Percentiles rank a stretch among this genome's conserved stretches.
Conservation (phyloP, 2,113 vertebrate species). For the Salvelinus fontinalis region DNA sequence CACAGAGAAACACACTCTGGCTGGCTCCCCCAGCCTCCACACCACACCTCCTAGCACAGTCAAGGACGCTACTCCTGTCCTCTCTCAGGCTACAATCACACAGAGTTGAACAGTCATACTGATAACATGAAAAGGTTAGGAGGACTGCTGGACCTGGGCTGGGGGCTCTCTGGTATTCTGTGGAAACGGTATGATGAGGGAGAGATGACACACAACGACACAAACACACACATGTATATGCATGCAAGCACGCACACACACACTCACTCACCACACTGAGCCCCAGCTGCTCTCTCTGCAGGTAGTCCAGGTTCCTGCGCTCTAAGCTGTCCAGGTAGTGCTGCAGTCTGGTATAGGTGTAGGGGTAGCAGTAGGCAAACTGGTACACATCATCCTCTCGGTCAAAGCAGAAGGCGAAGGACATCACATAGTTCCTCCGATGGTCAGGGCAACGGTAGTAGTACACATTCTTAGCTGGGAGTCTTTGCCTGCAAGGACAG, state of each 20-base stretch:
- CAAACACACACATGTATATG: neutral
- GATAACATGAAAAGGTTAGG: too few relatives aligned
- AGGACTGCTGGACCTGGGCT: conserved; percentile 25
- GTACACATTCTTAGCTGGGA: conserved; percentile 95
- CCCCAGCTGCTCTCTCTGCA: conserved; percentile 87
- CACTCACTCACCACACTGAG: conserved; percentile 88
- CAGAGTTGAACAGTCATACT: too few relatives aligned
- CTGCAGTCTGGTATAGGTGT: conserved; percentile 95
- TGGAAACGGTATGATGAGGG: too few relatives aligned
- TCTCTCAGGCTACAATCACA: conserved; percentile 11
- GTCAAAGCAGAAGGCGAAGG: conserved; percentile 98
- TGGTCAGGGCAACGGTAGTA: conserved; percentile 98
- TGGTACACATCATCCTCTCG: conserved; percentile 93
- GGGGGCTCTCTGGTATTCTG: too few relatives aligned
- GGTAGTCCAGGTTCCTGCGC: conserved; percentile 88
- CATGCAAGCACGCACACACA: neutral
- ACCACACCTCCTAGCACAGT: neutral
- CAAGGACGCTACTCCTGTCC: conserved; percentile 25
- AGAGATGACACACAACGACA: conserved; percentile 10
- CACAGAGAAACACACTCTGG: too few relatives aligned
- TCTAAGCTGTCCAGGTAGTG: conserved; percentile 92
- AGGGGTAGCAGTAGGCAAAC: conserved; percentile 97
- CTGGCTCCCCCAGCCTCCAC: too few relatives aligned
- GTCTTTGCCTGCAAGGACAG: conserved; percentile 81
- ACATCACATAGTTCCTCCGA: conserved; percentile 96